Evolutionary conservation across 2,113 vertebrate species (phyloP).

Genomic region (Athene cunicularia): DNA sequence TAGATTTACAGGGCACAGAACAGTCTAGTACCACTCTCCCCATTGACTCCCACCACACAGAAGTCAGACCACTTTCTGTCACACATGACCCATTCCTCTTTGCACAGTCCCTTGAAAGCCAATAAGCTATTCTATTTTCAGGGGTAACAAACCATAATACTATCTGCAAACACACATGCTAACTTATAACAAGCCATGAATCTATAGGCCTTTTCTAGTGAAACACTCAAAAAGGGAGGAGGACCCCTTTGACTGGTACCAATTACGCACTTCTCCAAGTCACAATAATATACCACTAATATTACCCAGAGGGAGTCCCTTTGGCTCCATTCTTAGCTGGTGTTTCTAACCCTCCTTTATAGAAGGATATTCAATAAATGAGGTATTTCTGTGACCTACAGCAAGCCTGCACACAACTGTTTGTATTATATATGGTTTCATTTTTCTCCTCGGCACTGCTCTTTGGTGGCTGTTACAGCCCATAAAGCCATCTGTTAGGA

Average conservation of each 20-base stretch:
- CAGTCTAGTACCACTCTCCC: background rate
- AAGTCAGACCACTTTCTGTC: background rate
- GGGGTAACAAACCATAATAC: background rate
- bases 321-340: constrained; percentile 7
- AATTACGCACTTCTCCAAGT: background rate
- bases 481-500: constrained; percentile 65
- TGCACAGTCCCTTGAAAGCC: background rate
- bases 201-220: background rate
- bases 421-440: constrained; percentile 50
- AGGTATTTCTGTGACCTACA: constrained; percentile 36
- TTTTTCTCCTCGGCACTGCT: constrained; percentile 45
- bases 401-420: constrained; percentile 36
- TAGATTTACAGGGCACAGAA: background rate
- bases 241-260: constrained; percentile 8
- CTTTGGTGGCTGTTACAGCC: constrained; percentile 51
- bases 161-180: background rate
- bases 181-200: background rate
- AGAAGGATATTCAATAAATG: constrained; percentile 30
- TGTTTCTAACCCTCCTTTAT: background rate
- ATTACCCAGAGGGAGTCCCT: background rate
- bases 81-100: background rate
- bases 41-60: background rate
- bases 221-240: background rate
- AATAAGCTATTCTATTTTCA: background rate
- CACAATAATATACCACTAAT: background rate